Conservation (phyloP, 2,797 vertebrate genomes). For the Pantherophis alleghaniensis region DNA sequence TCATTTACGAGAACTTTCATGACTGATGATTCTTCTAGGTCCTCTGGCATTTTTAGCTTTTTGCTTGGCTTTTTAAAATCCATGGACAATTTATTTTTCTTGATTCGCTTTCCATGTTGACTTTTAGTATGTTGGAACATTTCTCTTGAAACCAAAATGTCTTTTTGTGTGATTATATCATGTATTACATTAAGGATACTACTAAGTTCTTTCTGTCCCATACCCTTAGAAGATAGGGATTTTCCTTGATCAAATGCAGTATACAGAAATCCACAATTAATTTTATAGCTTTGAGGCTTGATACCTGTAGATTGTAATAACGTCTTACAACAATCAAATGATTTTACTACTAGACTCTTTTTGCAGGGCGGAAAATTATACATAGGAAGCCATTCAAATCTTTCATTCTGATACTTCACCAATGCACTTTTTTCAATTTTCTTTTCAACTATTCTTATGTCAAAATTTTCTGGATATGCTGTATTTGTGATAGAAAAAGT, state of each 20-base stretch:
- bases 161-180: slow-evolving; percentile 25
- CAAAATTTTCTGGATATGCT: slow-evolving; percentile 38
- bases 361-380: slow-evolving; percentile 39
- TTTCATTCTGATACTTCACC: slow-evolving; percentile 43
- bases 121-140: slow-evolving; percentile 41
- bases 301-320: slow-evolving; percentile 56
- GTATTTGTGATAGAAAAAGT: slow-evolving; percentile 23
- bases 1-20: slow-evolving; percentile 19
- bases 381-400: slow-evolving; percentile 21
- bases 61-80: slow-evolving; percentile 58
- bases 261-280: slow-evolving; percentile 45
- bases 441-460: slow-evolving; percentile 47
- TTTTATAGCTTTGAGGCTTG: slow-evolving; percentile 46
- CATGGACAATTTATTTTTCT: slow-evolving; percentile 34
- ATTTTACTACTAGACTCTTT: slow-evolving; percentile 62
- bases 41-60: slow-evolving; percentile 56
- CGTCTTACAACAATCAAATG: slow-evolving; percentile 48
- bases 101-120: slow-evolving; percentile 52
- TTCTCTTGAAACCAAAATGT: slow-evolving; percentile 35
- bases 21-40: slow-evolving; percentile 34
- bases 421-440: slow-evolving; percentile 34
- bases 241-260: slow-evolving; percentile 50
- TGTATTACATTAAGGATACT: slow-evolving; percentile 37
- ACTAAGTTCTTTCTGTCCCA: slow-evolving; percentile 40
- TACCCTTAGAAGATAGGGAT: slow-evolving; percentile 23